Base-by-base conservation (phyloP, 2,113 vertebrate species). In the Orientallactaga bullata region DNA sequence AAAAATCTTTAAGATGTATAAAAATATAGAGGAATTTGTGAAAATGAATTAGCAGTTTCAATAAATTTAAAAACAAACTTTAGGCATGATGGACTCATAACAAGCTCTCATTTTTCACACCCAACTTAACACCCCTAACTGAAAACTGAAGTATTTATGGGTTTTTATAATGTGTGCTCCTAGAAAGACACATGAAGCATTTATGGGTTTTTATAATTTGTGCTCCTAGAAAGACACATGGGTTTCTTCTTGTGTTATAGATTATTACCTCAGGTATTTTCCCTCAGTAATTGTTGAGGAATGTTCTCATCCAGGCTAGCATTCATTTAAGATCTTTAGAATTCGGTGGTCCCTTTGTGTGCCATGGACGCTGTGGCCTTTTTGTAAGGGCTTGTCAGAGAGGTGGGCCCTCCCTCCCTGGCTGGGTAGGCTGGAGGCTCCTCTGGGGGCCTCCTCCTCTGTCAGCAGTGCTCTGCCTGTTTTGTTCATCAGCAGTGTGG, bases 401-500 rank as follows among this genome's bases (percentile, higher is more conserved):
- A 78, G 32, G 72, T 81, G 60, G 69, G 12, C 90, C 78, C 86
- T 74, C 32, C 37, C 85, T 89, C 55, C 42, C 39, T 94, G 86
- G 65, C 42, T 68, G 39, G 85, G 35, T 72, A 51, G n/a, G 39
- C 89, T 66, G 80, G 58, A 63, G 28, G 63, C 61, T 78, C 85
- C n/a, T 84, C 88, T 35, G 47, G 63, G 37, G 80, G 35, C 10
- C 18, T 58, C 21, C 0, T 81, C 18, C 73, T 89, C n/a, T 5
- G 32, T 88, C 77, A 83, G 80, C 72, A 73, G 47, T 21, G 39
- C 72, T 78, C 89, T 79, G 87, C 84, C 82, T 90, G 85, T 87
- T 96, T 96, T 93, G 92, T 94, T 95, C 96, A 93, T 94, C 91
- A 95, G 35, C 63, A 55, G 55, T 55, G 55, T 55, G 55, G 55